Conservation (phyloP, 1,140 invertebrate species). For the Drosophila yakuba region DNA sequence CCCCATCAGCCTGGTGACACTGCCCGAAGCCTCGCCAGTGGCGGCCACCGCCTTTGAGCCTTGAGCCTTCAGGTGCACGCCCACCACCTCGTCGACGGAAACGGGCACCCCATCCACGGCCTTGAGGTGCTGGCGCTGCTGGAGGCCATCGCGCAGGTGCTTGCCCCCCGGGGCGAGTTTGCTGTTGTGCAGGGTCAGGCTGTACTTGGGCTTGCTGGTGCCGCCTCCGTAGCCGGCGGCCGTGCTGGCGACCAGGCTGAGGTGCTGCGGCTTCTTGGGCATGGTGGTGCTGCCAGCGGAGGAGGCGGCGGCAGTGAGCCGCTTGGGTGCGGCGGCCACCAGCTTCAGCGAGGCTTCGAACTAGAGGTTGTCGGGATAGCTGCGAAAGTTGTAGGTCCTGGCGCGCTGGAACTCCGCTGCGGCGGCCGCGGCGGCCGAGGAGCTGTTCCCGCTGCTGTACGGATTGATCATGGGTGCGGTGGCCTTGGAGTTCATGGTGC, state of each 20-base stretch:
- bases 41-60: constrained; percentile 21
- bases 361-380: constrained; percentile 84
- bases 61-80: constrained; percentile 51
- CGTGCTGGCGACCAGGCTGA: constrained; percentile 50
- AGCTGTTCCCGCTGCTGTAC: constrained; percentile 61
- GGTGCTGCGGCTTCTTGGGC: constrained; percentile 75
- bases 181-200: constrained; percentile 50
- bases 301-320: constrained; percentile 2
- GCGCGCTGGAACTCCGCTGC: constrained; percentile 80
- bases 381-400: constrained; percentile 84
- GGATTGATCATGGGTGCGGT: constrained; percentile 83
- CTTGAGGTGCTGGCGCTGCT: constrained; percentile 67
- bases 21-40: constrained; percentile 57
- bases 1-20: constrained; percentile 34
- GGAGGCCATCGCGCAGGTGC: constrained; percentile 62
- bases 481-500: constrained; percentile 82
- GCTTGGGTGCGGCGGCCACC: constrained; percentile 45
- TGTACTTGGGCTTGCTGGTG: constrained; percentile 45
- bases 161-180: constrained; percentile 44
- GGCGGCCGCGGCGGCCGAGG: constrained; percentile 52
- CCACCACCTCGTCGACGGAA: constrained; percentile 56
- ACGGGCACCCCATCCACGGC: constrained; percentile 33
- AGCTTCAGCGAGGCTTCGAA: constrained; percentile 80
- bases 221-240: background rate
- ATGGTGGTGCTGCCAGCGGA: constrained; percentile 52